These are phyloP conservation scores for Thalassaphorura encarpata DNA, from an alignment of 1,140 invertebrate species.

Conservation along the genomic window DNA sequence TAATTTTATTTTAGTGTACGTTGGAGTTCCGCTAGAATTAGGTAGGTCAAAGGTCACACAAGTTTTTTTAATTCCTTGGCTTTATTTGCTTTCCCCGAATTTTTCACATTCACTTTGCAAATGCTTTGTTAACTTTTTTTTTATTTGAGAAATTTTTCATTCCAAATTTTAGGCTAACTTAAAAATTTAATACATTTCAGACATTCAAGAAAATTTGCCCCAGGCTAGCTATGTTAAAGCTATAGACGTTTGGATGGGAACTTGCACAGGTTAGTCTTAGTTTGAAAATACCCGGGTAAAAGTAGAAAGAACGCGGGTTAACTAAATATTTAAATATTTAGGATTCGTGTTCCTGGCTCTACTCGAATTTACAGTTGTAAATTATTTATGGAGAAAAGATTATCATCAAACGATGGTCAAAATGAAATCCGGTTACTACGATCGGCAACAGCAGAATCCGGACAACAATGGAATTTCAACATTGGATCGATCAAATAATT, in stretches of 20 bases:
- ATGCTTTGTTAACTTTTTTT: background rate
- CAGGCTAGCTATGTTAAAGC: constrained; percentile 43
- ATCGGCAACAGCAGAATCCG: background rate
- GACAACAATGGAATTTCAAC: background rate
- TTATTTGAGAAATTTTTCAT: background rate
- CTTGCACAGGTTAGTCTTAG: constrained; percentile 28
- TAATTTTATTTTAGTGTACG: too few species aligned
- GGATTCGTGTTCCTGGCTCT: too few species aligned
- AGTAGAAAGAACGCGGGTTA: background rate
- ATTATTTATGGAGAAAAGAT: constrained; percentile 31
- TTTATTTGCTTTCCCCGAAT: too few species aligned
- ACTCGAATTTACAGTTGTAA: constrained; percentile 31
- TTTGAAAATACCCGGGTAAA: too few species aligned
- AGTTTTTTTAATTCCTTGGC: too few species aligned
- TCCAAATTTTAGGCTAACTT: background rate
- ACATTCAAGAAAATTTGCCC: constrained; percentile 44
- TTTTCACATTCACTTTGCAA: background rate
- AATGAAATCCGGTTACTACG: background rate
- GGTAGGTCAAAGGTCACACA: background rate
- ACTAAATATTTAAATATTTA: background rate
- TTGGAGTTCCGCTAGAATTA: background rate
- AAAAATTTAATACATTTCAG: constrained; percentile 30
- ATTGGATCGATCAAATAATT: too few species aligned
- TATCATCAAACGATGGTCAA: constrained; percentile 3
- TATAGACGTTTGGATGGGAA: constrained; percentile 27